phyloP scores from a whole-genome alignment of 2,113 vertebrate genomes.

The Cynoglossus semilaevis region DNA sequence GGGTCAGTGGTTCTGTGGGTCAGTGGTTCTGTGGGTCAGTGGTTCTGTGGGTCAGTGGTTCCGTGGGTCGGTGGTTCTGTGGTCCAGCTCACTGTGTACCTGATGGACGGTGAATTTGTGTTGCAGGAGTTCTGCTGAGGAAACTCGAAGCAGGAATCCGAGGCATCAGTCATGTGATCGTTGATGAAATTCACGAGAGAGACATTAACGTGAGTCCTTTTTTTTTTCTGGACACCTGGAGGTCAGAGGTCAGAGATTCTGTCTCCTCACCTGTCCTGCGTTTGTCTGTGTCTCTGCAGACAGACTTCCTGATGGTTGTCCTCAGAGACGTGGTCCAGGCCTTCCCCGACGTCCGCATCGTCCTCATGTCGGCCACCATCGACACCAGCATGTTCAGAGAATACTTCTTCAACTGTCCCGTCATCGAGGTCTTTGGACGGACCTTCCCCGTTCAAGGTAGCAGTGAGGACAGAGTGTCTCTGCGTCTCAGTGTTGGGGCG shows the following conservation, averaged over 20 bases:
- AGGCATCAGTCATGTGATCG: conserved; percentile 96
- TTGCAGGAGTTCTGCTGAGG: conserved; percentile 87
- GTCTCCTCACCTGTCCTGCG: background rate
- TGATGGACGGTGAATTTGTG: background rate
- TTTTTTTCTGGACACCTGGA: too few relatives aligned
- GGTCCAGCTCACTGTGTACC: background rate
- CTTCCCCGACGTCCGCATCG: conserved; percentile 87
- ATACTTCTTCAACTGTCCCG: conserved; percentile 91
- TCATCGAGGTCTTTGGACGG: conserved; percentile 92
- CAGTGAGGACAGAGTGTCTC: background rate
- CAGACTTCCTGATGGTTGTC: conserved; percentile 96
- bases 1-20: too few relatives aligned
- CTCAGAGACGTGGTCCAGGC: conserved; percentile 89
- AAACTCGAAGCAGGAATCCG: conserved; percentile 94
- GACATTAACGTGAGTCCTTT: conserved; percentile 90
- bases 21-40: too few relatives aligned
- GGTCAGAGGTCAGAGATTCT: too few relatives aligned
- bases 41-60: too few relatives aligned
- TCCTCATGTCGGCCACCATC: conserved; percentile 98
- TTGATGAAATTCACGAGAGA: conserved; percentile 97
- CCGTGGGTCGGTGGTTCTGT: too few relatives aligned
- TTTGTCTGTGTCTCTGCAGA: conserved; percentile 69
- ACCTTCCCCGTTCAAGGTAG: conserved; percentile 92
- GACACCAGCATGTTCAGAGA: conserved; percentile 96
- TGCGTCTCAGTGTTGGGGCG: too few relatives aligned